A percentile compares a stretch with the other conserved stretches of the same genome.
Conservation (phyloP, 1,140 invertebrate genomes). For the Diorhabda sublineata region DNA sequence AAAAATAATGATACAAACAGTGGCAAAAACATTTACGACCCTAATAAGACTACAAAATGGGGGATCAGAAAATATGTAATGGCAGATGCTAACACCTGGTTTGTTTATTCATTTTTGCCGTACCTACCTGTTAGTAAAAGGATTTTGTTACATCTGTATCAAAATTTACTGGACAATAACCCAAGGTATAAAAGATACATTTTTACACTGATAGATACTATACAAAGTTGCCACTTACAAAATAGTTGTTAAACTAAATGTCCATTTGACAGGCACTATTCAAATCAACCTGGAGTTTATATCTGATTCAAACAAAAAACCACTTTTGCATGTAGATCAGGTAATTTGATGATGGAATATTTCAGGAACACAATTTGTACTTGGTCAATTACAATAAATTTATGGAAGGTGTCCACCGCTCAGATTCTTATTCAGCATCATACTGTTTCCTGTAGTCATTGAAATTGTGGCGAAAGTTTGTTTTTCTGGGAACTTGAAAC, state of each 20-base stretch:
- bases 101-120: too few relatives aligned
- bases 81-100: too few relatives aligned
- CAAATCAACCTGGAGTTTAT: slow-evolving; percentile 19
- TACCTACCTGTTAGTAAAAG: too few relatives aligned
- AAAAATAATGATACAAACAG: too few relatives aligned
- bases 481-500: slow-evolving; percentile 22
- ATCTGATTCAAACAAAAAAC: slow-evolving; percentile 17
- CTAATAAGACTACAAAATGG: too few relatives aligned
- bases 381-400: slow-evolving; percentile 13
- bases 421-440: slow-evolving; percentile 36
- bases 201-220: slow-evolving; percentile 18
- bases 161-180: slow-evolving; percentile 8
- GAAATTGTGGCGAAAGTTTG: slow-evolving; percentile 32
- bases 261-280: too few relatives aligned
- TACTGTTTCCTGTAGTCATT: slow-evolving; percentile 31
- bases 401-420: slow-evolving; percentile 41
- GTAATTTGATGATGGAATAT: slow-evolving; percentile 15
- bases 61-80: too few relatives aligned
- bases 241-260: slow-evolving; percentile 6
- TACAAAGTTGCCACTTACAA: slow-evolving; percentile 15
- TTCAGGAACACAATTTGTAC: slow-evolving; percentile 4
- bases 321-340: slow-evolving; percentile 4
- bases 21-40: too few relatives aligned
- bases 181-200: slow-evolving; percentile 13
- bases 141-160: too few relatives aligned